phyloP scores from a whole-genome alignment of 2,888 invertebrate genomes.

The Thera obeliscata region DNA sequence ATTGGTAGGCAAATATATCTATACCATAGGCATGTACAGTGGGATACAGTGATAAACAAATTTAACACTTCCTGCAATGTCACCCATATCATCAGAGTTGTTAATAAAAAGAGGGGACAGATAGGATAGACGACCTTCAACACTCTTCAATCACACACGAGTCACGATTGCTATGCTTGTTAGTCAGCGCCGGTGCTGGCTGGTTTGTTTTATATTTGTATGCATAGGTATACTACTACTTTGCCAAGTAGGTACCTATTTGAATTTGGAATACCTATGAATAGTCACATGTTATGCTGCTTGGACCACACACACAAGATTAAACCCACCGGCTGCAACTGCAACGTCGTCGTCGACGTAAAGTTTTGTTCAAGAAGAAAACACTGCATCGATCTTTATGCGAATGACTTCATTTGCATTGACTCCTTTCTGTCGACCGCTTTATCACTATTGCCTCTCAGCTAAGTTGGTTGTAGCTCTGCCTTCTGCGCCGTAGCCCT shows the following conservation, averaged over 20 bases:
- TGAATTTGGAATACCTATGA: background rate
- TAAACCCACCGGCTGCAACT: background rate
- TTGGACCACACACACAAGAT: background rate
- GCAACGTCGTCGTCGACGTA: too few species aligned
- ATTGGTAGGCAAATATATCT: too few species aligned
- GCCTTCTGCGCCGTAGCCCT: constrained; percentile 6
- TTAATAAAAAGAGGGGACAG: constrained; percentile 47
- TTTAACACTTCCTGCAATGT: constrained; percentile 41
- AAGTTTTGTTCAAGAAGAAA: constrained; percentile 24
- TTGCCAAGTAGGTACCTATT: background rate
- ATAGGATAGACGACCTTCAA: constrained; percentile 48
- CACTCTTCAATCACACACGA: constrained; percentile 18
- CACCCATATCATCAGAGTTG: constrained; percentile 35
- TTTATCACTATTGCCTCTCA: background rate
- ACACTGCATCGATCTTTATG: constrained; percentile 31
- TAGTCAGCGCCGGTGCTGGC: background rate
- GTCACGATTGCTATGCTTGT: constrained; percentile 26
- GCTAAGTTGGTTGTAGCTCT: background rate
- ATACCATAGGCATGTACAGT: background rate
- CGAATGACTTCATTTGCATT: constrained; percentile 34
- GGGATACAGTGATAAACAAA: constrained; percentile 18
- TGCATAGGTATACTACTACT: background rate
- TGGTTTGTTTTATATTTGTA: constrained; percentile 1
- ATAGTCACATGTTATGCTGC: too few species aligned
- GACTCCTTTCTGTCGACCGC: constrained; percentile 41